Conservation (phyloP, 2,113 vertebrate species). For the Falcunculus frontatus region DNA sequence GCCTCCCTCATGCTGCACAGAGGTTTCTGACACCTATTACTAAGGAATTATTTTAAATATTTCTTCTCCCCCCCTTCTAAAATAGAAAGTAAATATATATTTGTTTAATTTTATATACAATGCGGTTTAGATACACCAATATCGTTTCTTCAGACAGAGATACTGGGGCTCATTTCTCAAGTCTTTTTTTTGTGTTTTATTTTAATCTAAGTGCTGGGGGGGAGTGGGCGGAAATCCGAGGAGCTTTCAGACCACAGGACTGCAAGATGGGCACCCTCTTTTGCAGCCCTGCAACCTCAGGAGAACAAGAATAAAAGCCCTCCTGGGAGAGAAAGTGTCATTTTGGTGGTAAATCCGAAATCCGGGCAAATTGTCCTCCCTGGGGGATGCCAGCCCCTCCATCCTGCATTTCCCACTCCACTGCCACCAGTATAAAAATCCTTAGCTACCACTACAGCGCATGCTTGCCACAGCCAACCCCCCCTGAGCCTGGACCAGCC, state of each 20-base stretch:
- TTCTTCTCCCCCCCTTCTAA: conserved; percentile 64
- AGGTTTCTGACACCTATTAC: conserved; percentile 52
- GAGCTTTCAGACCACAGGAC: not conserved
- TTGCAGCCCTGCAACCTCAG: not conserved
- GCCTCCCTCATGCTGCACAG: conserved; percentile 43
- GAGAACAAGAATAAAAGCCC: not conserved
- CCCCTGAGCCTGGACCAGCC: not conserved
- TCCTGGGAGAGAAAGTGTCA: not conserved
- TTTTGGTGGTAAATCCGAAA: not conserved
- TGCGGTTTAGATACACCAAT: conserved; percentile 43
- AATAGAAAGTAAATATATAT: conserved; percentile 76
- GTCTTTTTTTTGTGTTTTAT: not conserved
- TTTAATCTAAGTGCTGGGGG: not conserved
- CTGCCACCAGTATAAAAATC: not conserved
- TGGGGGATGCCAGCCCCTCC: not conserved
- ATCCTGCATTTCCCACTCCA: not conserved
- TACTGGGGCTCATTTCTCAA: conserved; percentile 20
- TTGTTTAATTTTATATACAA: conserved; percentile 77
- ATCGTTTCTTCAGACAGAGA: conserved; percentile 42
- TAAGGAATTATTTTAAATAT: conserved; percentile 63
- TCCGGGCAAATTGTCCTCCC: not conserved
- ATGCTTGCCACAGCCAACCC: not conserved
- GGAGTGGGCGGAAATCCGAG: not conserved
- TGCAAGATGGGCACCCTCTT: not conserved
- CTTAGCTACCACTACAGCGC: not conserved